Percentiles rank a stretch among this genome's conserved stretches.
Conservation (phyloP, 1,140 invertebrate species). For the Bombus fervidus region DNA sequence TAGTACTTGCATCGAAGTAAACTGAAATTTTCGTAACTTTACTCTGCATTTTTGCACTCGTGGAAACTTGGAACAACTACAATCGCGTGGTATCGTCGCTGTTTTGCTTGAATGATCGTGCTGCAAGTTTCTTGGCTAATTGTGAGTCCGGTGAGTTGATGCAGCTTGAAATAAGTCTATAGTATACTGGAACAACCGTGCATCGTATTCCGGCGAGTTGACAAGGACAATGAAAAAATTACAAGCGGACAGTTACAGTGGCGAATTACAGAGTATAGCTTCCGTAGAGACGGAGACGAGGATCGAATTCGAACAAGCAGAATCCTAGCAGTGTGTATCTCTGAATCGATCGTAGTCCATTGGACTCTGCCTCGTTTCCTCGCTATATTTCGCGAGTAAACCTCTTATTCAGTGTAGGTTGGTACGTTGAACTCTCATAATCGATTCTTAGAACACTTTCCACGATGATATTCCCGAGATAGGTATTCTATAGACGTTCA, state of each 20-base stretch:
- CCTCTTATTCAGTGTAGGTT: neutral
- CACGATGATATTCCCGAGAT: constrained; percentile 8
- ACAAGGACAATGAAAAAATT: constrained; percentile 10
- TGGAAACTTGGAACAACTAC: neutral
- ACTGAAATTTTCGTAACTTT: neutral
- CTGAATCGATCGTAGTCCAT: neutral
- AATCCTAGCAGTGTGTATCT: neutral
- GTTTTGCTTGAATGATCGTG: neutral
- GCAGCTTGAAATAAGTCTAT: neutral
- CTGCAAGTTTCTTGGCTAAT: neutral
- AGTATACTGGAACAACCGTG: neutral
- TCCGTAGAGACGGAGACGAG: too few species aligned
- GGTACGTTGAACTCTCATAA: constrained; percentile 33
- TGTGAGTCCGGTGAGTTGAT: neutral
- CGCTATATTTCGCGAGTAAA: neutral
- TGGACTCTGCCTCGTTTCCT: neutral
- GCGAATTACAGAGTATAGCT: neutral
- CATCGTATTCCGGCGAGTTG: neutral
- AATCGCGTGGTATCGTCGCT: neutral
- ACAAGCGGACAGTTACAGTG: neutral
- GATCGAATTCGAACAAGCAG: constrained; percentile 10
- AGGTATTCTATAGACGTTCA: neutral
- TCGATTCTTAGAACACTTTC: constrained; percentile 45
- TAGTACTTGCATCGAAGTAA: neutral
- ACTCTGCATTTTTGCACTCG: neutral